Evolutionary conservation across 2,113 vertebrate genomes (phyloP), one percentile per base, ranked within the genome.

Genomic region (Psettodes erumei): DNA sequence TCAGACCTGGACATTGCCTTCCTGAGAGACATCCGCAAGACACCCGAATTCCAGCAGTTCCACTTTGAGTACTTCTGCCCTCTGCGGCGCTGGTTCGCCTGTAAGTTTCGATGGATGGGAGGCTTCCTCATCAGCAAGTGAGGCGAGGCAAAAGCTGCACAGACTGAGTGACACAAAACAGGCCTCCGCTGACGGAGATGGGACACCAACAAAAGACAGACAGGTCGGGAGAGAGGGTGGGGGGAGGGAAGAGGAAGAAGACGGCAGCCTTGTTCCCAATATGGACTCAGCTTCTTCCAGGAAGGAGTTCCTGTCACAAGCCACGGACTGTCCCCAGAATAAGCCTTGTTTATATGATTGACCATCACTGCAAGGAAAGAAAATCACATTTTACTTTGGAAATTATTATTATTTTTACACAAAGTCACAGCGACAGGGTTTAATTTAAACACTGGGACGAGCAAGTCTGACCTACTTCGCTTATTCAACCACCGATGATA

Each of bases 51-150:
- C 91, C 96, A 98, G 94, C 97, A 98, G 82, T 97, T 99, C 92
- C 97, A 99, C 94, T 96, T 98, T 91, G 96, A 97, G 91, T 98
- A 98, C 93, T 98, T 98, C 95, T 98, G 97, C 94, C 97, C 97
- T 86, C 96, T 98, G 94, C 96, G 97, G 93, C 96, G 96, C 93
- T 99, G 97, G 97, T 94, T 98, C 92, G 96, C 96, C 93, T 99
- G 97, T 95, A 97, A 97, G 95, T 81, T 98, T 87, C 95, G 96
- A 77, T 96, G 96, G 91, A 89, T 97, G 90, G 95, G 97, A 84
- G 94, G 91, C 74, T 95, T 96, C 89, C 95, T 99, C 84, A 93
- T 95, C 93, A 96, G 96, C 91, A 94, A 97, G 93, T 96, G 94
- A 93, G 51, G 58, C 6, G 1, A 58, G 54, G 50, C 38, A 38